Conservation (phyloP, 2,888 invertebrate genomes). For the Chrysolina haemoptera region DNA sequence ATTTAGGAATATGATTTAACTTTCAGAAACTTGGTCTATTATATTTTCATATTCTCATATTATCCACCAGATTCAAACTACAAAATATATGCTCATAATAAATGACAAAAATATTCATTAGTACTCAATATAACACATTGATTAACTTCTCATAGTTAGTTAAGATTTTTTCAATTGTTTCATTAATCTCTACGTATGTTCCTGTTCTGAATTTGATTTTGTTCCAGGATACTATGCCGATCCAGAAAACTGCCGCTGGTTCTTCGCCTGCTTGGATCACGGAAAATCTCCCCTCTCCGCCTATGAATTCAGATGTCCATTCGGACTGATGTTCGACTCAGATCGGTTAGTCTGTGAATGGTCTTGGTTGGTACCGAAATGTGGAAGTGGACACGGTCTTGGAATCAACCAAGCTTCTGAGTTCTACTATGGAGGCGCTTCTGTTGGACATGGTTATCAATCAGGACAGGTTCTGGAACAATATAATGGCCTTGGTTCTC, state of each 20-base stretch:
- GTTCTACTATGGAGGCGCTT: slow-evolving; percentile 70
- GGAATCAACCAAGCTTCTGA: slow-evolving; percentile 60
- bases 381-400: slow-evolving; percentile 65
- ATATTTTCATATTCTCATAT: too few relatives aligned
- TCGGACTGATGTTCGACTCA: slow-evolving; percentile 84
- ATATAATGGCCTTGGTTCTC: slow-evolving; percentile 64
- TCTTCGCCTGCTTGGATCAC: slow-evolving; percentile 85
- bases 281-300: slow-evolving; percentile 77
- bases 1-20: too few relatives aligned
- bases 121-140: too few relatives aligned
- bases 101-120: too few relatives aligned
- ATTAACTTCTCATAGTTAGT: neutral
- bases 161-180: neutral
- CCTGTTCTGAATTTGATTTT: neutral
- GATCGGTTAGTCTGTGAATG: slow-evolving; percentile 81
- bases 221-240: slow-evolving; percentile 82
- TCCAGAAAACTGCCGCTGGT: slow-evolving; percentile 87
- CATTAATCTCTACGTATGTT: neutral
- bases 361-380: slow-evolving; percentile 81
- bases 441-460: slow-evolving; percentile 42
- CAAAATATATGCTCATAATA: too few relatives aligned
- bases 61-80: too few relatives aligned
- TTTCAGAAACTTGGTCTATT: too few relatives aligned
- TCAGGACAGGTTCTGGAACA: slow-evolving; percentile 63
- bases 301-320: slow-evolving; percentile 88